Evolutionary conservation across 2,113 vertebrate genomes (phyloP).

Genomic region (Motacilla alba): DNA sequence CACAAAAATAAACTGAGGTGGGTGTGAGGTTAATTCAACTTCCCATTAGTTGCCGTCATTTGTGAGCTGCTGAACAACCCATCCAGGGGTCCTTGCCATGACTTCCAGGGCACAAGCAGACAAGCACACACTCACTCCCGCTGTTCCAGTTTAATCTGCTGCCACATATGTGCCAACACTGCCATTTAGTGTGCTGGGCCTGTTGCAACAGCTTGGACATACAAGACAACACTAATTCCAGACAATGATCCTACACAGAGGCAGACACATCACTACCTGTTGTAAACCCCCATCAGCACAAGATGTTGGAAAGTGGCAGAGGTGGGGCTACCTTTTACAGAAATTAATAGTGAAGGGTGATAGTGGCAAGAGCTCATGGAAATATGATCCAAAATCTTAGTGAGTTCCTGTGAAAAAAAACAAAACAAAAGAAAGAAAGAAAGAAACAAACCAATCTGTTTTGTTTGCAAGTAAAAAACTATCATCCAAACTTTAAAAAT

Average conservation of each 20-base stretch:
- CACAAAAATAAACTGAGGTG: neutral
- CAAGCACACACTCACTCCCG: neutral
- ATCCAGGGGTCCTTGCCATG: neutral
- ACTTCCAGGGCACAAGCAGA: neutral
- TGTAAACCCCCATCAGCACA: neutral
- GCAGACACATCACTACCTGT: accelerated
- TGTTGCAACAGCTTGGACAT: neutral
- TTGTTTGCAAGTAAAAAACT: neutral
- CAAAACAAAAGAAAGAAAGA: neutral
- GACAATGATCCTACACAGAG: neutral
- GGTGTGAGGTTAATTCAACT: neutral
- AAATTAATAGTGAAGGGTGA: neutral
- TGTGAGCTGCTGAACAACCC: neutral
- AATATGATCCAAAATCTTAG: neutral
- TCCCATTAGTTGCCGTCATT: neutral
- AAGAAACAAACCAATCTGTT: neutral
- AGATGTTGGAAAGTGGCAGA: neutral
- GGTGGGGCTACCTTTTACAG: neutral
- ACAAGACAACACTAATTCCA: neutral
- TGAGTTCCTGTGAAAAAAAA: neutral
- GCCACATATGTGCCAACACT: neutral
- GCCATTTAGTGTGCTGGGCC: neutral
- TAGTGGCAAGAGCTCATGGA: neutral
- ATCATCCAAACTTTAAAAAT: neutral
- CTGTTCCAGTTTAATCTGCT: neutral